Evolutionary conservation across 2,888 invertebrate genomes (phyloP).

Genomic region (Chrysolina americana): DNA sequence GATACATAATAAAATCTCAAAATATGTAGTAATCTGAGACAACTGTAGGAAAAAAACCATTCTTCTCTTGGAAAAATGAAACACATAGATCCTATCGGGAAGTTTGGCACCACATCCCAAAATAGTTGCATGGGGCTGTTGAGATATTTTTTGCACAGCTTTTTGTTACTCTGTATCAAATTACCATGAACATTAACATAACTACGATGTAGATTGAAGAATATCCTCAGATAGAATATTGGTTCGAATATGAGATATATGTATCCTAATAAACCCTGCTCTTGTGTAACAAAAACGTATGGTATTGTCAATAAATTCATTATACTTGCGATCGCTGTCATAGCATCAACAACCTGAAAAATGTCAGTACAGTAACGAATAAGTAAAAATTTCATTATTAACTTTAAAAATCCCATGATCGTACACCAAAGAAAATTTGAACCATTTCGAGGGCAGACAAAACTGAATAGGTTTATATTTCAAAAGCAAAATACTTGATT

Average conservation of each 20-base stretch:
- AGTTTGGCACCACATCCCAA: conserved; percentile 44
- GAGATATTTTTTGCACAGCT: conserved; percentile 39
- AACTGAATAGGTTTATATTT: conserved; percentile 23
- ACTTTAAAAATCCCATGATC: conserved; percentile 40
- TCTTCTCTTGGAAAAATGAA: conserved; percentile 39
- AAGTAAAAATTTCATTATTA: neutral
- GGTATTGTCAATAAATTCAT: conserved; percentile 41
- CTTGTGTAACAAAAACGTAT: conserved; percentile 43
- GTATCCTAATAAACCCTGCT: conserved; percentile 24
- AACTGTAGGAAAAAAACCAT: conserved; percentile 42
- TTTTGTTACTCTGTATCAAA: conserved; percentile 29
- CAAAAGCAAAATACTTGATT: conserved; percentile 2
- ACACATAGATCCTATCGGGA: conserved; percentile 38
- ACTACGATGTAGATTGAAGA: conserved; percentile 38
- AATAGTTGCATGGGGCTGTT: conserved; percentile 36
- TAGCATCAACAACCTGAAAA: conserved; percentile 38
- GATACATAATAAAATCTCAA: conserved; percentile 41
- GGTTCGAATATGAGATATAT: conserved; percentile 40
- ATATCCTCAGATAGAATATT: conserved; percentile 42
- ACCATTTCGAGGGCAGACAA: conserved; percentile 31
- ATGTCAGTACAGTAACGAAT: neutral
- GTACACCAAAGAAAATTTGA: conserved; percentile 34
- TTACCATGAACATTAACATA: conserved; percentile 43
- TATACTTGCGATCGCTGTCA: conserved; percentile 38
- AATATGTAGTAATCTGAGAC: conserved; percentile 43